Evolutionary conservation across 2,113 vertebrate species (phyloP).

Genomic region (Petroica traversi): DNA sequence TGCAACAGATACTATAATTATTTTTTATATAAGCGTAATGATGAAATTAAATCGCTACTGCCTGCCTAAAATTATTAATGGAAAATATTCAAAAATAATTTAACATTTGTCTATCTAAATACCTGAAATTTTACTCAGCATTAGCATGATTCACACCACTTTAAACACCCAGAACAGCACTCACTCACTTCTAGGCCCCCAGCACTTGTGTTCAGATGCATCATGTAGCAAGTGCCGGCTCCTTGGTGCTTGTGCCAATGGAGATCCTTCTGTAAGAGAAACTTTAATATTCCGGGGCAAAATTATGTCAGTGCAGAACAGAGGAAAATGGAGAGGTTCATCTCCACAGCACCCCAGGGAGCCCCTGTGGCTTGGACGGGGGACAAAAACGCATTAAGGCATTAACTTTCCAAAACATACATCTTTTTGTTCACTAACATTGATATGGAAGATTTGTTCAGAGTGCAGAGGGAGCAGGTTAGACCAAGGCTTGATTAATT

Average conservation of each 20-base stretch:
- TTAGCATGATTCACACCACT: neutral
- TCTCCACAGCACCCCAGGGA: neutral
- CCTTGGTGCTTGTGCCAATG: neutral
- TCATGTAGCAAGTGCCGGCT: fast-evolving
- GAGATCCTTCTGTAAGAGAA: neutral
- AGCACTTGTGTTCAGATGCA: neutral
- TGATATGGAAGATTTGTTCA: neutral
- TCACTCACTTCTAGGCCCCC: neutral
- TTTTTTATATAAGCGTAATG: neutral
- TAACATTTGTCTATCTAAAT: neutral
- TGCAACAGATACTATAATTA: neutral
- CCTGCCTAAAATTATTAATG: neutral
- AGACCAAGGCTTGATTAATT: neutral
- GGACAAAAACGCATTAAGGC: neutral
- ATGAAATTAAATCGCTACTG: neutral
- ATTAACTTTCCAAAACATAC: neutral
- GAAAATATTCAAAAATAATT: neutral
- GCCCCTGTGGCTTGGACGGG: fast-evolving
- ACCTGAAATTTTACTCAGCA: neutral
- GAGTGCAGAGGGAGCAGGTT: neutral
- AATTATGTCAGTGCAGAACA: neutral
- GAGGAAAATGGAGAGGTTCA: neutral
- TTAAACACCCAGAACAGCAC: neutral
- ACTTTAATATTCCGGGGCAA: neutral
- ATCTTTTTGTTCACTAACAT: neutral